Percentiles rank a stretch among this genome's conserved stretches.
Conservation (phyloP, 1,140 invertebrate genomes). For the Cepaea nemoralis region DNA sequence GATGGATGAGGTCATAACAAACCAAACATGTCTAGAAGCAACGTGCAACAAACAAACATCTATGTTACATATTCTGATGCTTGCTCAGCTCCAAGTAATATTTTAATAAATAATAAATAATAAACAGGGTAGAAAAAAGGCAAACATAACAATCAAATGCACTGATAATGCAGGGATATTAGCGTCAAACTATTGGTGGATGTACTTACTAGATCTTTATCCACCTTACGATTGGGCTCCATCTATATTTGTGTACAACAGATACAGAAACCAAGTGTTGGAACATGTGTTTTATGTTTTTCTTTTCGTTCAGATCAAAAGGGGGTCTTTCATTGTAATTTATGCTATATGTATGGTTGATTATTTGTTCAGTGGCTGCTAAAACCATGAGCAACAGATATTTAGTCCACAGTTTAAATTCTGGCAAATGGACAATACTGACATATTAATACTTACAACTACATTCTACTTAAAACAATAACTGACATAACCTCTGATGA, state of each 20-base stretch:
- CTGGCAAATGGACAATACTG: not conserved
- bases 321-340: not conserved
- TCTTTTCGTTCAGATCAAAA: not conserved
- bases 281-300: not conserved
- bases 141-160: not conserved
- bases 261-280: constrained; percentile 4
- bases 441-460: not conserved
- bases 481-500: not conserved
- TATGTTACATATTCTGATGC: not conserved
- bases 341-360: too few species aligned
- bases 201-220: constrained; percentile 73
- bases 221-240: constrained; percentile 73
- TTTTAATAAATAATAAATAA: not conserved
- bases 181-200: not conserved
- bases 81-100: not conserved
- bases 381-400: too few species aligned
- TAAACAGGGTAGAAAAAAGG: not conserved
- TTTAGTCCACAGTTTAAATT: too few species aligned
- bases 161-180: not conserved
- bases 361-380: too few species aligned
- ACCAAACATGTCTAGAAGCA: too few species aligned
- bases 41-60: too few species aligned
- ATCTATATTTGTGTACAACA: constrained; percentile 72
- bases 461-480: not conserved
- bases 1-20: too few species aligned